phyloP scores from a whole-genome alignment of 2,797 vertebrate species.

The Melanotaenia parkinsoni region DNA sequence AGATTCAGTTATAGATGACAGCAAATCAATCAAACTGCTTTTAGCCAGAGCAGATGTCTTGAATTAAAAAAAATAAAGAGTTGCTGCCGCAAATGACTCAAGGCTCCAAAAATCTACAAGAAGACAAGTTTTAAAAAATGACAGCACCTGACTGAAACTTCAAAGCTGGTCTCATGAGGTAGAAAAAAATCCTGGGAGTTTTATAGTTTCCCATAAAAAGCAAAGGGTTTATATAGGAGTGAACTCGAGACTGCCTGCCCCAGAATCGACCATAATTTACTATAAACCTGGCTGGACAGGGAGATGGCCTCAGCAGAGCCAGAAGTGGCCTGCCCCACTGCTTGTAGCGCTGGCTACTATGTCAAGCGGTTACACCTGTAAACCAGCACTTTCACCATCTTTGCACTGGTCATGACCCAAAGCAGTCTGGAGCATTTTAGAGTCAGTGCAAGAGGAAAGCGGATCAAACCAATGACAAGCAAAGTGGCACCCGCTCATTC shows the following conservation, averaged over 20 bases:
- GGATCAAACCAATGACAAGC: constrained; percentile 40
- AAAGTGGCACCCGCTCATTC: constrained; percentile 39
- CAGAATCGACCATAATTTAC: constrained; percentile 78
- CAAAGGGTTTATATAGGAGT: constrained; percentile 82
- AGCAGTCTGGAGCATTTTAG: constrained; percentile 53
- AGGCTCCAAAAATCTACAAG: constrained; percentile 73
- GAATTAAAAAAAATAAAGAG: constrained; percentile 63
- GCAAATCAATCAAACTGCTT: constrained; percentile 77
- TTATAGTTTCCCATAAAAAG: constrained; percentile 85
- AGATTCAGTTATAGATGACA: constrained; percentile 80
- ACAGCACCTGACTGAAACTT: constrained; percentile 83
- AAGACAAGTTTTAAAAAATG: constrained; percentile 71
- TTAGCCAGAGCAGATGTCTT: constrained; percentile 78
- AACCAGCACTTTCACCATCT: constrained; percentile 67
- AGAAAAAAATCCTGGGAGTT: constrained; percentile 76
- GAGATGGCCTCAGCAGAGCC: constrained; percentile 60
- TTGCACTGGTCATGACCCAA: constrained; percentile 60
- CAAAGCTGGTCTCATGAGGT: constrained; percentile 79
- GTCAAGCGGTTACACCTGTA: constrained; percentile 76
- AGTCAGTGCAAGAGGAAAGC: constrained; percentile 39
- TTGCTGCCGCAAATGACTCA: constrained; percentile 69
- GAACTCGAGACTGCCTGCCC: constrained; percentile 78
- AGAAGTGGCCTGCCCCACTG: constrained; percentile 48
- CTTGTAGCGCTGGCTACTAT: constrained; percentile 61
- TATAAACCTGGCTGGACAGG: constrained; percentile 70